These are phyloP conservation scores for Ooceraea biroi DNA, from an alignment of 1,140 invertebrate species.

Conservation along the genomic window DNA sequence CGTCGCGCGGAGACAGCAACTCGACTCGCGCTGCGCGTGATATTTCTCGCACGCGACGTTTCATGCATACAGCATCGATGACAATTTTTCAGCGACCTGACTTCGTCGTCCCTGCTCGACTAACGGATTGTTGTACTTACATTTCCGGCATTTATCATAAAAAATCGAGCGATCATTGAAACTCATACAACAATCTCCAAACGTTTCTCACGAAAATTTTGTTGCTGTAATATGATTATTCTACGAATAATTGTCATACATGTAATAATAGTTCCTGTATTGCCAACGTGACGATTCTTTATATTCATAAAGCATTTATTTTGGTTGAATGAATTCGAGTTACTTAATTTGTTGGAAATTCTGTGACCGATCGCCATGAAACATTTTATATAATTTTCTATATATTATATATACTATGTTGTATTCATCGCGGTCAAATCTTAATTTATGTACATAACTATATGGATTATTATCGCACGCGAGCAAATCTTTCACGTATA, in stretches of 20 bases:
- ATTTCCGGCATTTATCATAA: slow-evolving; percentile 19
- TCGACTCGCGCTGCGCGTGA: slow-evolving; percentile 29
- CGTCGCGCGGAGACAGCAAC: slow-evolving; percentile 45
- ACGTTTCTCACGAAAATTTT: background rate
- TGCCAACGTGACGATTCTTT: too few species aligned
- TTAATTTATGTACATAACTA: slow-evolving; percentile 51
- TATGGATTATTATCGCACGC: slow-evolving; percentile 8
- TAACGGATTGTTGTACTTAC: slow-evolving; percentile 33
- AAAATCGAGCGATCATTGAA: slow-evolving; percentile 10
- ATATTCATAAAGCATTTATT: too few species aligned
- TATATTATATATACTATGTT: slow-evolving; percentile 1
- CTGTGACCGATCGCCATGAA: background rate
- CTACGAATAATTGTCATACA: too few species aligned
- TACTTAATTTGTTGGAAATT: background rate
- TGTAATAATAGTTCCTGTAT: too few species aligned
- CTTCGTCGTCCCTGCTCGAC: slow-evolving; percentile 21
- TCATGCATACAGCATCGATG: slow-evolving; percentile 64
- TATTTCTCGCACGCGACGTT: slow-evolving; percentile 54
- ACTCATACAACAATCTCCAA: background rate
- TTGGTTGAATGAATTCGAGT: too few species aligned
- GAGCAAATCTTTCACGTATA: background rate
- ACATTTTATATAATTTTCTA: too few species aligned
- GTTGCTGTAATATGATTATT: background rate
- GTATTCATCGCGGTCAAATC: slow-evolving; percentile 17
- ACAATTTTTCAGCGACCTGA: slow-evolving; percentile 63